A percentile compares a stretch with the other conserved stretches of the same genome.
Evolutionary conservation across 2,888 invertebrate genomes (phyloP).

Genomic region (Diaphora mendica): DNA sequence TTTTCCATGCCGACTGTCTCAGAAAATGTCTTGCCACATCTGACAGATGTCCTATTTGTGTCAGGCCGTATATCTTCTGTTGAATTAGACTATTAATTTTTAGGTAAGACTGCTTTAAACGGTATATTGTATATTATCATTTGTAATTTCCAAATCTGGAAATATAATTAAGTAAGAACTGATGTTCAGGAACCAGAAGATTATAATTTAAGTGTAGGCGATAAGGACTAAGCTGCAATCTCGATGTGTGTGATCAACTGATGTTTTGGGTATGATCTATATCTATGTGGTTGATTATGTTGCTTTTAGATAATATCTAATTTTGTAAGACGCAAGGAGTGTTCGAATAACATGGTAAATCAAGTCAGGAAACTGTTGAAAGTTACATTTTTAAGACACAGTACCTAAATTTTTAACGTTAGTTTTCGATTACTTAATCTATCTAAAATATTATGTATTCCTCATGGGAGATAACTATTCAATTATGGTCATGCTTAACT

Average conservation of each 20-base stretch:
- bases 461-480: neutral
- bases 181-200: slow-evolving; percentile 27
- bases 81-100: slow-evolving; percentile 58
- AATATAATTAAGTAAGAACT: slow-evolving; percentile 42
- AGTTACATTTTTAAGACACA: neutral
- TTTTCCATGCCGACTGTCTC: slow-evolving; percentile 92
- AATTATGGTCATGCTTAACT: neutral
- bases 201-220: slow-evolving; percentile 20
- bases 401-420: neutral
- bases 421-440: neutral
- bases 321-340: neutral
- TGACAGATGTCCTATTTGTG: slow-evolving; percentile 91
- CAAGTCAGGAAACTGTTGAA: neutral
- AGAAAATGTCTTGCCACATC: slow-evolving; percentile 90
- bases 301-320: neutral
- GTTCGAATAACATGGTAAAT: neutral
- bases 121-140: slow-evolving; percentile 35
- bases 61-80: slow-evolving; percentile 88
- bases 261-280: neutral
- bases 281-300: no score
- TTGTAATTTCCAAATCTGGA: slow-evolving; percentile 39
- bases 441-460: neutral
- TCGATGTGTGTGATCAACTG: neutral
- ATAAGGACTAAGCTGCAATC: neutral
- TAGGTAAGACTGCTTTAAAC: slow-evolving; percentile 69